Percentiles rank a stretch among this genome's conserved stretches.
phyloP scores from a whole-genome alignment of 1,140 invertebrate genomes.

The Pogonomyrmex californicus region DNA sequence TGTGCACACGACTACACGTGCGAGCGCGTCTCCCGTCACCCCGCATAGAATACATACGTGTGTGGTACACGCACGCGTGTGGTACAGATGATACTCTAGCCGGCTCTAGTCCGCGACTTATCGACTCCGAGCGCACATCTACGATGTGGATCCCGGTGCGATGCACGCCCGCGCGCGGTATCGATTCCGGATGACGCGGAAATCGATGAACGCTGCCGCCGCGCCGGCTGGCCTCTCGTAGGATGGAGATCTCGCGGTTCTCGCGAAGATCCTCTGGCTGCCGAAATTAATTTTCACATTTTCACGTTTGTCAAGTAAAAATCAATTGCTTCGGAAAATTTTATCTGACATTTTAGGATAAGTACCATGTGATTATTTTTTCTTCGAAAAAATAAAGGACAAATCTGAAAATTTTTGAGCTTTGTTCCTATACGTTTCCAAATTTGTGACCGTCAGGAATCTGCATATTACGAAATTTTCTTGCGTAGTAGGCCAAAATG shows the following conservation, averaged over 20 bases:
- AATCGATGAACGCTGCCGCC: slow-evolving; percentile 66
- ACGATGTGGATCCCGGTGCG: slow-evolving; percentile 75
- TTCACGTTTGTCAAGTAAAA: neutral
- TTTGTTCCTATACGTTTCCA: no score
- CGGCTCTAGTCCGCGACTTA: slow-evolving; percentile 81
- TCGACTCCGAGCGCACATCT: slow-evolving; percentile 78
- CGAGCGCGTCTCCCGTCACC: slow-evolving; percentile 20
- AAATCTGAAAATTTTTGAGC: no score
- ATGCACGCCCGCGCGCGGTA: slow-evolving; percentile 41
- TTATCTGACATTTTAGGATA: neutral
- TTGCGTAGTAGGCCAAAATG: no score
- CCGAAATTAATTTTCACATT: neutral
- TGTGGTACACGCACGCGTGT: neutral
- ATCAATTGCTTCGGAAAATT: neutral
- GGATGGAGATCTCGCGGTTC: slow-evolving; percentile 35
- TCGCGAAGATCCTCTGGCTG: neutral
- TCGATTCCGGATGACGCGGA: slow-evolving; percentile 69
- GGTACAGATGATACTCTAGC: slow-evolving; percentile 70
- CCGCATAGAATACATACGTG: neutral
- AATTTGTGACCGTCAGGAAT: no score
- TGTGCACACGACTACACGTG: slow-evolving; percentile 15
- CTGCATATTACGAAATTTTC: no score
- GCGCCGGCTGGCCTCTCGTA: slow-evolving; percentile 44
- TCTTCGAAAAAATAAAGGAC: no score
- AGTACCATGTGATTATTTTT: neutral